These are phyloP conservation scores for Avahi laniger DNA, from an alignment of 2,797 vertebrate genomes.

Conservation along the genomic window DNA sequence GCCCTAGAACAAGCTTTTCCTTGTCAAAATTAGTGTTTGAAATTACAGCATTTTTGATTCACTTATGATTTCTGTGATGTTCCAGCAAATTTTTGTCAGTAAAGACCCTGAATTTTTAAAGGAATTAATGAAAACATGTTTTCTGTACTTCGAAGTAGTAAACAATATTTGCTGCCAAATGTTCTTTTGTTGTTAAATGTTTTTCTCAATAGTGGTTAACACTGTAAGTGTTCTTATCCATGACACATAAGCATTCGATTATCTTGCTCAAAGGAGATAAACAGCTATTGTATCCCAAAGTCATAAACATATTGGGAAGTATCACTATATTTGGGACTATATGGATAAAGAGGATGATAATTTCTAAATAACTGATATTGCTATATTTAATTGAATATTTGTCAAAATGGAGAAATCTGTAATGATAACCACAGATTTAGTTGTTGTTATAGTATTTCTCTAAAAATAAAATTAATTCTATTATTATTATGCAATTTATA, in stretches of 20 bases:
- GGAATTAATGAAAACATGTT: background rate
- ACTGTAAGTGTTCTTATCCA: background rate
- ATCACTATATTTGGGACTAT: background rate
- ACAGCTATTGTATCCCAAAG: background rate
- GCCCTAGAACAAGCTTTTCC: background rate
- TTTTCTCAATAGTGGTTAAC: background rate
- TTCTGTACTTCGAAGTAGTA: background rate
- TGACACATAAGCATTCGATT: background rate
- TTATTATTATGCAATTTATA: background rate
- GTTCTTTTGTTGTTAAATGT: background rate
- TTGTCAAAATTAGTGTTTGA: background rate
- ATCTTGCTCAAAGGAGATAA: background rate
- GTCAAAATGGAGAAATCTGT: background rate
- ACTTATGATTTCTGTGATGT: background rate
- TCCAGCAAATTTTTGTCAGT: background rate
- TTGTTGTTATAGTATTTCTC: background rate
- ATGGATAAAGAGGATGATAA: background rate
- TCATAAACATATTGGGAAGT: background rate
- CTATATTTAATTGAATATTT: background rate
- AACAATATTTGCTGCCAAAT: background rate
- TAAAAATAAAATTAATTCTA: background rate
- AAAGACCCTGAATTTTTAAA: background rate
- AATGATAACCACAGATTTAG: background rate
- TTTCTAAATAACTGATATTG: background rate
- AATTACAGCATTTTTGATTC: background rate